Evolutionary conservation across 2,888 invertebrate species (phyloP), one percentile per base, ranked within the genome.

Genomic region (Oligia fasciuncula): DNA sequence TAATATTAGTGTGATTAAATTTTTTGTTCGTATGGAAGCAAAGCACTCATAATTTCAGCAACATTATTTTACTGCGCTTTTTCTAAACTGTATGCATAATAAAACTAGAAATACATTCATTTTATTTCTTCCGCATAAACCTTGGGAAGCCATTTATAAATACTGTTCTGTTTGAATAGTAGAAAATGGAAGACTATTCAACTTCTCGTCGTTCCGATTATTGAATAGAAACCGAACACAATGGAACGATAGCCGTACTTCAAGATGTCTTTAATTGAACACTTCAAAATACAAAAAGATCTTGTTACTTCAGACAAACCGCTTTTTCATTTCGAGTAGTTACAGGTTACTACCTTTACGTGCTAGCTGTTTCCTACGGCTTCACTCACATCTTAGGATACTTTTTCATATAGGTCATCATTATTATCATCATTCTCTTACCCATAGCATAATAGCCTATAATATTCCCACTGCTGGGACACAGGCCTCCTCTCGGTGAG

Each of bases 191-290:
- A 78, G 63, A 74, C 51, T 67, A 63, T 82, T 79, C 79, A 71
- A 51, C 49, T 49, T 62, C 54, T 71, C 73, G 40, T 35, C 35
- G 11, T 19, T 40, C 46, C 68, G 65, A 68, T 80, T 76, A 76
- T 71, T 80, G 65, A 84, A 80, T 73, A 73, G 76, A 51, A 46
- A 63, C 65, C 29, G 73, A 65, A 46, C 63, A 82, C 79, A 83
- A 83, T 82, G 65, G 40, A 66, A 83, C 5, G 71, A 77, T 83
- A 73, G 69, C 60, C 79, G 65, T 70, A 79, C 73, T 70, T 73
- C 65, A 79, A 73, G 71, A 77, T 65, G 73, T 46, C 65, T 83
- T 73, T 79, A 82, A 79, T 83, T 82, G 79, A 83, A 83, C 23
- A 54, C 60, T 70, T 67, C 60, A 73, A 65, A 83, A 78, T 78